Evolutionary conservation across 2,888 invertebrate genomes (phyloP), one percentile per base, ranked within the genome.

Genomic region (Lacanobia oleracea): DNA sequence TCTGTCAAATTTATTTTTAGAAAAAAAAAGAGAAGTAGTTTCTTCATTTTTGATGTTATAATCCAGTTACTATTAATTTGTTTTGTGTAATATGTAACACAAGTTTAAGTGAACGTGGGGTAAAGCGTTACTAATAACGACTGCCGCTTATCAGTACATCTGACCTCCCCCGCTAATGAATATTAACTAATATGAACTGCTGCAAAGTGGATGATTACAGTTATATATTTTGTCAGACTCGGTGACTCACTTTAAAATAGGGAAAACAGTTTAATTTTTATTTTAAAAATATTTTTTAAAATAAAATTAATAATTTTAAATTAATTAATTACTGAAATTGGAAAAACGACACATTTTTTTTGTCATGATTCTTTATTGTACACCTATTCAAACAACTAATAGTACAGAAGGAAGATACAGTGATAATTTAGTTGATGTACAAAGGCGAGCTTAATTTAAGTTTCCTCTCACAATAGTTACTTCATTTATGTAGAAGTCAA

Each of bases 121-220:
- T 76, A 72, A 82, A 77, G 76, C 70, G 79, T 81, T 85, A 75
- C 82, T 79, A 81, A 78, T 86, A 85, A 84, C 73, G 71, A 83
- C 48, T 72, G 75, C 79, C 78, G 74, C 86, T 93, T 94, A 94
- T 94, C 94, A 90, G 88, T 88, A 84, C 80, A 94, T 94, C 94
- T 92, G 89, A 88, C 91, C 92, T 90, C 93, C 93, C 90, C 90
- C 87, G 79, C 91, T 95, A 94, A 94, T 95, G 95, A 95, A 95
- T 95, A 95, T 95, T 95, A 95, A 95, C 93, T 91, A 94, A 93
- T 93, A 92, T 87, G 90, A 93, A 92, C 90, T 81, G 89, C 88
- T 88, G 91, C 90, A 89, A 91, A 84, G 74, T 88, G 88, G 79
- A 78, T 82, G 66, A 68, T 69, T 85, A 85, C 71, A 65, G 88